phyloP scores from a whole-genome alignment of 2,797 vertebrate genomes.

The Neopelma chrysocephalum region DNA sequence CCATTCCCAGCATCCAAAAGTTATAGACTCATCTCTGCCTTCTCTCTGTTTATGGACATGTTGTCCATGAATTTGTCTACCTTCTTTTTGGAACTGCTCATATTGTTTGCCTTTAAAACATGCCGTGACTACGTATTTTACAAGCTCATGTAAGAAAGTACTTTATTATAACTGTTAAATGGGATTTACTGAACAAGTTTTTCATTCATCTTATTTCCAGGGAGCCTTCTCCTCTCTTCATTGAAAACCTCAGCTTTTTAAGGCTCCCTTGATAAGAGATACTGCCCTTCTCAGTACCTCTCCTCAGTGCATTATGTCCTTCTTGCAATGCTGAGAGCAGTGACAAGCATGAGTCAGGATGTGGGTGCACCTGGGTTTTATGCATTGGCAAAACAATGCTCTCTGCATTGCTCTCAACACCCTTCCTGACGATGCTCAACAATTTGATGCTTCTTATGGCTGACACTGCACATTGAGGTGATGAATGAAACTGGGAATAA shows the following conservation, averaged over 20 bases:
- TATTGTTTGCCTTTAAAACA: neutral
- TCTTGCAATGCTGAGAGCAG: neutral
- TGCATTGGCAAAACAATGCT: neutral
- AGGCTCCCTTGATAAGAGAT: neutral
- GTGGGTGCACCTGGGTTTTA: neutral
- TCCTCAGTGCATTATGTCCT: neutral
- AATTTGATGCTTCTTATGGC: neutral
- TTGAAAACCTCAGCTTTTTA: neutral
- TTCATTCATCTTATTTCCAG: neutral
- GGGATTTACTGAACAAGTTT: neutral
- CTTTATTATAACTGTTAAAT: neutral
- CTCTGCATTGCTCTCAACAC: neutral
- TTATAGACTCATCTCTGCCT: neutral
- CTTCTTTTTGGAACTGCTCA: neutral
- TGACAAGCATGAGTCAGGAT: neutral
- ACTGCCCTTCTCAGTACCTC: neutral
- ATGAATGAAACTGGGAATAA: slow-evolving; percentile 26
- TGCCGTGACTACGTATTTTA: neutral
- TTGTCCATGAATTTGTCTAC: neutral
- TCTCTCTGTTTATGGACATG: neutral
- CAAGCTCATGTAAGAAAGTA: neutral
- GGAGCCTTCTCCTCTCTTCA: neutral
- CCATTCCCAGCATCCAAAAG: neutral
- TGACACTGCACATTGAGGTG: neutral
- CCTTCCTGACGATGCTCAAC: neutral